Evolutionary conservation across 1,140 invertebrate species (phyloP).

Genomic region (Ectropis grisescens): DNA sequence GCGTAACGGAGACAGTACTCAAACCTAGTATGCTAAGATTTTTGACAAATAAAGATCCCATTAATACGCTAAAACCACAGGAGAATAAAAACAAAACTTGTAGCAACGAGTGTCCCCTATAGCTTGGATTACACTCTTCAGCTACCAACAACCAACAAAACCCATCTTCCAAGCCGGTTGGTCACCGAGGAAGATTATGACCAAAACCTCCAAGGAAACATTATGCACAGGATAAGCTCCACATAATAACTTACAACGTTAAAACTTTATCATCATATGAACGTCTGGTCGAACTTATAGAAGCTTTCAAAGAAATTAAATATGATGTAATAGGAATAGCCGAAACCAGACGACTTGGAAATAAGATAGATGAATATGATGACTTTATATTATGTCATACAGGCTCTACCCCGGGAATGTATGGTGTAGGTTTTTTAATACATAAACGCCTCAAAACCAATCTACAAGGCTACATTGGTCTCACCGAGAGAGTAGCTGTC

Average conservation of each 20-base stretch:
- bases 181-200: constrained; percentile 12
- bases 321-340: not conserved
- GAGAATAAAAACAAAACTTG: too few species aligned
- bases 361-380: not conserved
- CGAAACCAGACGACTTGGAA: not conserved
- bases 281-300: not conserved
- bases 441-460: not conserved
- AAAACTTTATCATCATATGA: constrained; percentile 6
- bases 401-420: not conserved
- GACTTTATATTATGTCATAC: constrained; percentile 1
- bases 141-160: too few species aligned
- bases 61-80: too few species aligned
- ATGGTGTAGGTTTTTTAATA: not conserved
- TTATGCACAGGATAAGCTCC: not conserved
- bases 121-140: too few species aligned
- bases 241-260: constrained; percentile 7
- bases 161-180: constrained; percentile 13
- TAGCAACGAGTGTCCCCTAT: too few species aligned
- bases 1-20: too few species aligned
- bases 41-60: too few species aligned
- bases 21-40: too few species aligned
- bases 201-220: constrained; percentile 8
- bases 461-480: not conserved
- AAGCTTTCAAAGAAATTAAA: not conserved
- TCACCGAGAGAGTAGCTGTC: not conserved